phyloP scores from a whole-genome alignment of 2,797 vertebrate species.

The Mormyrus hasselquistii region DNA sequence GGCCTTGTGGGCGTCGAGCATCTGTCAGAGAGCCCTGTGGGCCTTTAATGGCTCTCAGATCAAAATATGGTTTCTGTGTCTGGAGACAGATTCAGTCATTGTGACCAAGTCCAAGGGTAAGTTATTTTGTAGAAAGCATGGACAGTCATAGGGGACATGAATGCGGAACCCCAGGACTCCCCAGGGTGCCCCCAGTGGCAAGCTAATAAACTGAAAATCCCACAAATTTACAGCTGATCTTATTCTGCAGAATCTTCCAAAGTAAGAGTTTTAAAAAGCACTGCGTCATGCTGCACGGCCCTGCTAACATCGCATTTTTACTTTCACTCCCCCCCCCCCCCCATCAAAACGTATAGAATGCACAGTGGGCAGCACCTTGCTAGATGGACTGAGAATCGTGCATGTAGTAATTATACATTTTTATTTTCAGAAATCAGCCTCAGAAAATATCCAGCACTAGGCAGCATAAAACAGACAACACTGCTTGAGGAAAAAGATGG shows the following conservation, averaged over 20 bases:
- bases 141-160: neutral
- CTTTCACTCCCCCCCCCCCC: too few species aligned
- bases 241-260: neutral
- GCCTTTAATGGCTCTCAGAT: neutral
- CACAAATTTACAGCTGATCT: neutral
- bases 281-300: neutral
- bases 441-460: neutral
- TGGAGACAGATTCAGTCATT: neutral
- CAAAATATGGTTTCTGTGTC: conserved; percentile 5
- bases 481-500: neutral
- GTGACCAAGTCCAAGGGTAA: neutral
- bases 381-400: neutral
- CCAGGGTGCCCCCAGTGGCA: neutral
- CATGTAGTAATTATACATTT: neutral
- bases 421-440: neutral
- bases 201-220: conserved; percentile 6
- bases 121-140: neutral
- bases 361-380: neutral
- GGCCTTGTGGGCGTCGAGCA: neutral
- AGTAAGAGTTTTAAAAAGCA: neutral
- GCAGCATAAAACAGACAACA: neutral
- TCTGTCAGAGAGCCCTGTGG: neutral
- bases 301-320: neutral
- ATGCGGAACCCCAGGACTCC: neutral
- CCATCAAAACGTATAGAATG: neutral